phyloP scores from a whole-genome alignment of 2,888 invertebrate genomes.

The Tanytarsus gracilentus region DNA sequence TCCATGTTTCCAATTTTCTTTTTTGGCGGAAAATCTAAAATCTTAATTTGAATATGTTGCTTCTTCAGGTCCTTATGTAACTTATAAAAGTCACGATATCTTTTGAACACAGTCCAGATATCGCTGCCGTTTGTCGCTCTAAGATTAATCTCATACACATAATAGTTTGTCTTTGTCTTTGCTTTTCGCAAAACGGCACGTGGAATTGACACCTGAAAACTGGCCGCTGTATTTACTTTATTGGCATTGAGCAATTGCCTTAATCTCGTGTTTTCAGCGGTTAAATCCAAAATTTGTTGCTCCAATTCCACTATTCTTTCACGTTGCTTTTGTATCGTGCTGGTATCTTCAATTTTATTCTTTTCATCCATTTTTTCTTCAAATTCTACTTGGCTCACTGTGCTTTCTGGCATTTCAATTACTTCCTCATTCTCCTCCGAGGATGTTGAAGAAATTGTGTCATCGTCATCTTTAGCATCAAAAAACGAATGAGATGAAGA shows the following conservation, averaged over 20 bases:
- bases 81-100: slow-evolving; percentile 87
- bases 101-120: slow-evolving; percentile 88
- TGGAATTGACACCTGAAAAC: slow-evolving; percentile 41
- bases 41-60: slow-evolving; percentile 65
- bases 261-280: slow-evolving; percentile 18
- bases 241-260: slow-evolving; percentile 8
- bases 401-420: not conserved
- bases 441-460: slow-evolving; percentile 13
- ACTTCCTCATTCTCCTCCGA: not conserved
- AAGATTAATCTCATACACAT: slow-evolving; percentile 41
- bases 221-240: slow-evolving; percentile 33
- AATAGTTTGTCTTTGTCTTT: slow-evolving; percentile 35
- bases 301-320: slow-evolving; percentile 18
- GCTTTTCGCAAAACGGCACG: slow-evolving; percentile 32
- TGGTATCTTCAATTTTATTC: slow-evolving; percentile 3
- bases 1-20: slow-evolving; percentile 89
- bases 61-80: slow-evolving; percentile 77
- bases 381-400: not conserved
- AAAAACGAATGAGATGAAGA: slow-evolving; percentile 3
- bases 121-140: slow-evolving; percentile 44
- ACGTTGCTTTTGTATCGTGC: slow-evolving; percentile 9
- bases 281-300: slow-evolving; percentile 21
- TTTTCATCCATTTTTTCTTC: not conserved
- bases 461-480: slow-evolving; percentile 5
- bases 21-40: slow-evolving; percentile 90